These are phyloP conservation scores for Potorous gilbertii DNA, from an alignment of 2,797 vertebrate genomes.

Conservation along the genomic window DNA sequence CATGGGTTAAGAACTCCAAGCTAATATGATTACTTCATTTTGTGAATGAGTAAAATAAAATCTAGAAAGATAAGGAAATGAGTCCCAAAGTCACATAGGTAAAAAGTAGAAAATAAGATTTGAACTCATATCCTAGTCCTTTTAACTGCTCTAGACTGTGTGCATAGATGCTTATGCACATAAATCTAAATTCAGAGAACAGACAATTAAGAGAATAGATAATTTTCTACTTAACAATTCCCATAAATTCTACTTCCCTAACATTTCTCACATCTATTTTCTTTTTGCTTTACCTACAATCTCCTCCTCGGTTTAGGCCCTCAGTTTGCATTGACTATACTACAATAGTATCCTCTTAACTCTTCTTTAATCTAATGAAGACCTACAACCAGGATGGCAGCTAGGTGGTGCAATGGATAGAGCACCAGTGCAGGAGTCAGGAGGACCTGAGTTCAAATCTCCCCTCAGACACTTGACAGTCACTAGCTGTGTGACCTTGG, in stretches of 20 bases:
- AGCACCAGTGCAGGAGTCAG: too few relatives aligned
- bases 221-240: not conserved
- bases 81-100: not conserved
- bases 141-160: not conserved
- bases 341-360: not conserved
- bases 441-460: too few relatives aligned
- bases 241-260: not conserved
- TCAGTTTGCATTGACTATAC: not conserved
- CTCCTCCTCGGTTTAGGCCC: not conserved
- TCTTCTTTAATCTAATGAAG: not conserved
- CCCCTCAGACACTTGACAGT: too few relatives aligned
- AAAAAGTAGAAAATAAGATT: not conserved
- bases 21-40: not conserved
- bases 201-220: not conserved
- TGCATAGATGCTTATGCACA: not conserved
- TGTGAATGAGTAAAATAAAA: not conserved
- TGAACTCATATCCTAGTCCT: not conserved
- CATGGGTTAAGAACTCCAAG: not conserved
- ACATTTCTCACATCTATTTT: not conserved
- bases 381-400: not conserved
- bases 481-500: too few relatives aligned
- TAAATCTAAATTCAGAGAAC: not conserved
- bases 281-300: not conserved
- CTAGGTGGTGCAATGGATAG: too few relatives aligned
- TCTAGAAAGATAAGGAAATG: not conserved